A percentile compares a stretch with the other conserved stretches of the same genome.
Evolutionary conservation across 2,888 invertebrate genomes (phyloP).

Genomic region (Hyalella azteca): DNA sequence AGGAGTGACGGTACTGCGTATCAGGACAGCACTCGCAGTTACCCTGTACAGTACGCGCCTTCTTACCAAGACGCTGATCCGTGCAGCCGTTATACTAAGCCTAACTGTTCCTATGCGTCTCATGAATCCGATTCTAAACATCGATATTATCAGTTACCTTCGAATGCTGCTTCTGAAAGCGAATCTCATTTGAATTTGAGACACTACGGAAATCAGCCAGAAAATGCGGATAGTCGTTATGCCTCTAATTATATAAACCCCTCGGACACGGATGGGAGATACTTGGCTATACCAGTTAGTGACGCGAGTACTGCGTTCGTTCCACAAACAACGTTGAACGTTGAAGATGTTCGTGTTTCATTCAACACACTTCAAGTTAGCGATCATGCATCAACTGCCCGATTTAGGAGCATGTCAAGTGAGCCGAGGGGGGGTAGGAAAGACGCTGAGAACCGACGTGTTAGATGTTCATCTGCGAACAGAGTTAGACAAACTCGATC

Average conservation of each 20-base stretch:
- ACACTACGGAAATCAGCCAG: not conserved
- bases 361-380: not conserved
- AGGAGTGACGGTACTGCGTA: not conserved
- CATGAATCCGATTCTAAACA: not conserved
- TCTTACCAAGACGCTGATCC: conserved; percentile 17
- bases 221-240: not conserved
- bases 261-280: conserved; percentile 7
- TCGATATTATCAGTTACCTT: not conserved
- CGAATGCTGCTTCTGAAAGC: not conserved
- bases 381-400: conserved; percentile 38
- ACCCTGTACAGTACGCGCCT: not conserved
- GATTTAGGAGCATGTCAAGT: conserved; percentile 51
- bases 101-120: not conserved
- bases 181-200: not conserved
- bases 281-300: conserved; percentile 10
- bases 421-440: conserved; percentile 46
- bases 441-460: conserved; percentile 43
- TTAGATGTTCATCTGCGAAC: conserved; percentile 54
- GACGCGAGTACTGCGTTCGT: conserved; percentile 12
- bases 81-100: not conserved
- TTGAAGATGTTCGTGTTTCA: not conserved
- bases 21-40: not conserved
- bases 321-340: not conserved
- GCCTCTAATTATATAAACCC: not conserved
- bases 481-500: conserved; percentile 51